Evolutionary conservation across 2,888 invertebrate genomes (phyloP), one percentile per base, ranked within the genome.

Genomic region (Cerceris ruficornis): DNA sequence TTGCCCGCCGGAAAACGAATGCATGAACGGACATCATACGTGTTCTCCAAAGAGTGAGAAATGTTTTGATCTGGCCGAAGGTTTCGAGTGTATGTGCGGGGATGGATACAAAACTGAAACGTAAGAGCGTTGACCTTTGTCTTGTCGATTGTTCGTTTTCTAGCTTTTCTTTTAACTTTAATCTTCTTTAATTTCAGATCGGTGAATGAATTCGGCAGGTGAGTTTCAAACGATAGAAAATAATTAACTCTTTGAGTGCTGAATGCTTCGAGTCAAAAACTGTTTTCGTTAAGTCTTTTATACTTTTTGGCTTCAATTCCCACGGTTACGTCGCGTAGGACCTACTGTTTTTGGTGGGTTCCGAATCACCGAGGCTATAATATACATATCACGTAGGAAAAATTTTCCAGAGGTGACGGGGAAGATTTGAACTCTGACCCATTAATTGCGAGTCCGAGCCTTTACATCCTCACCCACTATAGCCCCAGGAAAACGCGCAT

Each of bases 1-100:
- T 58, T 98, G 98, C 89, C 98, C 98, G 0, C 95, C 96, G 0
- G 99, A 99, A 93, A 96, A 99, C 90, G 98, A 99, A 92, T 99
- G 98, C 90, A 93, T 94, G 57, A 98, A 98, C 91, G 95, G 95
- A 5, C 98, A 98, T 92, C 98, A 98, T 90, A 97, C 95, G 73
- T 99, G 99, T 91, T 96, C 97, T 91, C 94, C 95, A 0, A 94
- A 96, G 73, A 98, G 97, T 4, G 98, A 99, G 94, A 95, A 96
- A 86, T 99, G 98, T 91, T 96, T 96, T 65, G 98, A 99, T 92
- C 92, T 96, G 11, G 94, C 95, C 0, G 94, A 95, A 71, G 97
- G 97, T n/a, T 98, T 96, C 92, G 94, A 95, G 88, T 98, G 98
- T 91, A 94, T 95, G 80, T 98, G 98, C 93, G 97, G 96, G 52